phyloP scores from a whole-genome alignment of 2,113 vertebrate genomes.

The Anthoscopus minutus region DNA sequence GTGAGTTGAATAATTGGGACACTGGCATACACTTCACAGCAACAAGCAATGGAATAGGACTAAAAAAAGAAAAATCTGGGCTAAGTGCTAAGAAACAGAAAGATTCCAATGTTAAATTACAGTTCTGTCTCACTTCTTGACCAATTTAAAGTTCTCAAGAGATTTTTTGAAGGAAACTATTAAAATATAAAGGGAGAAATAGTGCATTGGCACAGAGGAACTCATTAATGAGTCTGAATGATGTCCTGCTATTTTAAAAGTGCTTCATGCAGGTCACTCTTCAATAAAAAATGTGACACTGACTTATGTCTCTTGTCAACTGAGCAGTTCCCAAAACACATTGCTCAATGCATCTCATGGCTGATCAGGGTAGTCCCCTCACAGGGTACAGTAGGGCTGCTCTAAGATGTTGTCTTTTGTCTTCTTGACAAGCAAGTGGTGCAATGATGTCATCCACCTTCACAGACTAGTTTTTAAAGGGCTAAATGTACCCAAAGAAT shows the following conservation, averaged over 20 bases:
- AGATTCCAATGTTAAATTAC: background rate
- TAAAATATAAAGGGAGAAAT: background rate
- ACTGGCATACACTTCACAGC: background rate
- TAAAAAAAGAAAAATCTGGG: background rate
- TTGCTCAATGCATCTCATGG: background rate
- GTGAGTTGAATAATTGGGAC: background rate
- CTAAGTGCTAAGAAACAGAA: background rate
- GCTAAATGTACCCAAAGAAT: background rate
- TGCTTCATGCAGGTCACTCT: background rate
- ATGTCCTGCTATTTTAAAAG: background rate
- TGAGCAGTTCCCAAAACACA: background rate
- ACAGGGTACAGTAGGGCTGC: background rate
- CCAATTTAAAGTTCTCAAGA: background rate
- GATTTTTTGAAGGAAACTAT: background rate
- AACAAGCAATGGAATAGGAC: background rate
- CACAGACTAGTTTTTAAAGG: background rate
- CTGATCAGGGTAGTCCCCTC: background rate
- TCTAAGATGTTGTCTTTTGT: background rate
- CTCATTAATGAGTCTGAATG: background rate
- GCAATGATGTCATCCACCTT: background rate
- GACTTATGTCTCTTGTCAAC: background rate
- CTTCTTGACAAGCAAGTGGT: background rate
- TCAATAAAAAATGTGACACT: background rate
- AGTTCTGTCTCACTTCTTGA: background rate
- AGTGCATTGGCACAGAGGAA: background rate